Base-by-base conservation (phyloP, 2,888 invertebrate species). In the Oegoconia quadripuncta region DNA sequence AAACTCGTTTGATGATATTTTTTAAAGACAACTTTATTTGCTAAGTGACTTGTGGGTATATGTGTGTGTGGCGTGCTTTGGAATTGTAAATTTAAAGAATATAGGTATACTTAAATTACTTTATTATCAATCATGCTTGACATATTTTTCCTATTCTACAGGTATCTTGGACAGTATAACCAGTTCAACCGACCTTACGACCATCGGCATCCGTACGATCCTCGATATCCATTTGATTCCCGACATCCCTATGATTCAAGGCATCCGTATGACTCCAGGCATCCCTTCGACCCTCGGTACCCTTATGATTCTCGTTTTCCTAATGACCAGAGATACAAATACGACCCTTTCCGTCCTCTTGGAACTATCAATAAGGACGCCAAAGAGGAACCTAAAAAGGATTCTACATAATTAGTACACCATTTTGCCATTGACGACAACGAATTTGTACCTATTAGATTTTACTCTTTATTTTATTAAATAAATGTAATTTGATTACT, bases 91-190 rank as follows among this genome's bases (percentile, higher is more conserved):
- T n/a, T n/a, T n/a, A n/a, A n/a, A n/a, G n/a, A n/a, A n/a, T n/a
- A n/a, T n/a, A n/a, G n/a, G n/a, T n/a, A n/a, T n/a, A n/a, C n/a
- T n/a, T n/a, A n/a, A n/a, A n/a, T n/a, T n/a, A n/a, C n/a, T n/a
- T n/a, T n/a, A n/a, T n/a, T n/a, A n/a, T n/a, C n/a, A n/a, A n/a
- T n/a, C n/a, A n/a, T n/a, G n/a, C n/a, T n/a, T n/a, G n/a, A n/a
- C n/a, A n/a, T n/a, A n/a, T n/a, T n/a, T n/a, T n/a, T n/a, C n/a
- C n/a, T n/a, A n/a, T n/a, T n/a, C n/a, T n/a, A n/a, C n/a, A n/a
- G n/a, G n/a, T n/a, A n/a, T n/a, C n/a, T n/a, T n/a, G n/a, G 64
- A 5, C 63, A 63, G 5, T 64, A 63, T 41, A 67, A 61, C 43
- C 64, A 67, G 32, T 53, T 60, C 3, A 38, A 51, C 14, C 47